Base-by-base conservation (phyloP, 2,797 vertebrate genomes). In the Anguilla marmorata region DNA sequence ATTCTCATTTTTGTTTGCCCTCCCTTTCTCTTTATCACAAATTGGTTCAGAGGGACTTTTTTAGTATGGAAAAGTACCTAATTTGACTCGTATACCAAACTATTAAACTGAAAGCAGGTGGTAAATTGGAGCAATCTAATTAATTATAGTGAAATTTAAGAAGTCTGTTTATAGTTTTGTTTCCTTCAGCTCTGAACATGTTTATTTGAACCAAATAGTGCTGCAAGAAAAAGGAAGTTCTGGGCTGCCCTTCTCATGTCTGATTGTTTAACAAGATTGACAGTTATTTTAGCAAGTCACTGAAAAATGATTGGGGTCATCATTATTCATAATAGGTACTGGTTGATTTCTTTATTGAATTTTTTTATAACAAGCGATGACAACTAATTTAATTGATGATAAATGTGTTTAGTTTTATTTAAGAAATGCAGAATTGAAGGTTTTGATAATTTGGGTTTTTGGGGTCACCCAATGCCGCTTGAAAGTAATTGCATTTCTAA, bases 161-260 rank as follows among this genome's bases (percentile, higher is more conserved):
- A 85, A 16, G 27, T 50, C 82, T 72, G 60, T 86, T 76, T 74
- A 37, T 21, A 45, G 66, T 30, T 86, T 24, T 52, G n/a, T 72
- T 14, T 66, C 24, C 33, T 48, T 21, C 24, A 56, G 45, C 21
- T 50, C 27, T 82, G 24, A 50, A 50, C 24, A 50, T 37, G 6
- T 58, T 58, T 58, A 27, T 48, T 82, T 72, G 60, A 30, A 58
- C 52, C 58, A 21, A 86, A 33, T 72, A 33, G 27, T 52, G 4
- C 30, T 79, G 72, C 58, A 14, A 58, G 69, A 80, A 80, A 58
- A 69, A 21, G 86, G 88, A 80, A 63, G 84, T 79, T 79, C 50
- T 74, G 19, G 41, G 33, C 72, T 27, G 45, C 37, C 12, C 45
- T 33, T 69, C 4, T 12, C 8, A 8, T 85, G 16, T 66, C 58